These are phyloP conservation scores for Anhinga rufa DNA, from an alignment of 2,113 vertebrate genomes.

Conservation along the genomic window DNA sequence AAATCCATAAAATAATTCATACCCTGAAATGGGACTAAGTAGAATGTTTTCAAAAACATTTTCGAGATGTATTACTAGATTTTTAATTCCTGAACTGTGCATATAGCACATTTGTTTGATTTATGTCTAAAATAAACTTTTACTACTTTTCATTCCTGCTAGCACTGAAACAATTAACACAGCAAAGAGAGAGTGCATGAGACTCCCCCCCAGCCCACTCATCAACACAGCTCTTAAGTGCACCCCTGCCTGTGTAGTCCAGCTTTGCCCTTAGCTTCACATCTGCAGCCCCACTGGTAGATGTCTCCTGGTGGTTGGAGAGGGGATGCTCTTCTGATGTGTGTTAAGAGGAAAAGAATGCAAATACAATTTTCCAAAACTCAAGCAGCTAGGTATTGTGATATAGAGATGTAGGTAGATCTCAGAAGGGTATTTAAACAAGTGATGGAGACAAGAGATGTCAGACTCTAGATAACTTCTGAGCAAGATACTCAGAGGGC, in stretches of 20 bases:
- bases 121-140: slow-evolving; percentile 37
- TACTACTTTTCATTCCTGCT: slow-evolving; percentile 15
- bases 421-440: neutral
- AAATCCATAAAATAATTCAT: slow-evolving; percentile 14
- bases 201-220: neutral
- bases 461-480: neutral
- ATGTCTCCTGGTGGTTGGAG: neutral
- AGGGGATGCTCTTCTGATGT: neutral
- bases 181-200: neutral
- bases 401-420: neutral
- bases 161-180: slow-evolving; percentile 5
- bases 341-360: neutral
- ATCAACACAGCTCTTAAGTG: neutral
- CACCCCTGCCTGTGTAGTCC: neutral
- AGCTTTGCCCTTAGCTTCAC: neutral
- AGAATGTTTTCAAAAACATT: slow-evolving; percentile 7
- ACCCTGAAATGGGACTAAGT: neutral
- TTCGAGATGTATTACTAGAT: slow-evolving; percentile 11
- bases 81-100: slow-evolving; percentile 29
- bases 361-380: neutral
- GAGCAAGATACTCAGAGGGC: neutral
- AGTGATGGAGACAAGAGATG: neutral
- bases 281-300: neutral
- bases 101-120: slow-evolving; percentile 30
- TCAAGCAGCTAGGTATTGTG: neutral